Evolutionary conservation across 2,888 invertebrate species (phyloP), one percentile per base, ranked within the genome.

Genomic region (Hemithea aestivaria): DNA sequence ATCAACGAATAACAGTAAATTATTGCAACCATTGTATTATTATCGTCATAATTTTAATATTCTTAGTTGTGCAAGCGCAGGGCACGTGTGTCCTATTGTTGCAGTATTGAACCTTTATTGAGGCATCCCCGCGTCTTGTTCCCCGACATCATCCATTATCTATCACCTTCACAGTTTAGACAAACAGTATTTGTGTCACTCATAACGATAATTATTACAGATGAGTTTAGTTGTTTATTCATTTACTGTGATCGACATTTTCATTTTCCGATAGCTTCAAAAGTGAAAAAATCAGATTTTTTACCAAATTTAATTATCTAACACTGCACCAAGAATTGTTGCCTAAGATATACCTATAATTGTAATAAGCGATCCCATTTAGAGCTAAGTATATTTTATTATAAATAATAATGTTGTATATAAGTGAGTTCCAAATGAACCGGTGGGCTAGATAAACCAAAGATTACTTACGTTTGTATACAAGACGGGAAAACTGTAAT

Each of bases 371-470:
- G 53, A 66, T 61, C 62, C 62, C 68, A 66, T 75, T 41, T 74
- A 69, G 57, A 67, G 59, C 56, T 66, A 62, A 70, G 20, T 9
- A 27, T 35, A 35, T 34, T 11, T 41, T 35, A 40, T 28, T 4
- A 36, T 22, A 33, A 36, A 11, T 20, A 29, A 23, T 33, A 33
- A 26, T 28, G 10, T 70, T 64, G 65, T 62, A 52, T 46, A 52
- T 65, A 72, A 65, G 73, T 53, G 63, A 72, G 61, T 67, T 67
- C 68, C 59, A 71, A 71, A 70, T 60, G 59, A 62, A 71, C 67
- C 66, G 83, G 84, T 83, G 81, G 85, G 85, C 85, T 85, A 85
- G 85, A 75, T 62, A 74, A 84, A 87, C 85, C 85, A 87, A 85
- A 87, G 81, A 85, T 75, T 77, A 80, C 56, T 72, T 80, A 81